Base-by-base conservation (phyloP, 2,888 invertebrate genomes). In the Lycophotia porphyrea region DNA sequence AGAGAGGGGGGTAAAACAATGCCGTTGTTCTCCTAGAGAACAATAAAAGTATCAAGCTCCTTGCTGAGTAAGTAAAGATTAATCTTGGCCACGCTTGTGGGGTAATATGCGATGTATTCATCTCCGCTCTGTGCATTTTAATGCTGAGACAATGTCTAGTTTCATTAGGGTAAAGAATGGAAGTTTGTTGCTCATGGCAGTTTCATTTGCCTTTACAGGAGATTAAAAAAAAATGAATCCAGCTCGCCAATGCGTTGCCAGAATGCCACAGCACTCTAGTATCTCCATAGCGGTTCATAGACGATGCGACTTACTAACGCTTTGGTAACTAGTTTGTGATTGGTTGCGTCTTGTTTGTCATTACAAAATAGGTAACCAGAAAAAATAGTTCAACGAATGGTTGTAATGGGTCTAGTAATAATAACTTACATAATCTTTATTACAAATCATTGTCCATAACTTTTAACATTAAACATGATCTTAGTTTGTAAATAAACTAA, bases 41-140 rank as follows among this genome's bases (percentile, higher is more conserved):
- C 80, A 87, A 86, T 81, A 86, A 86, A 84, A 86, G 78, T 86
- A 84, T 82, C 78, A 81, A 84, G 82, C 77, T 80, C 80, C 75
- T 85, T 85, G 79, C 68, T 76, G 72, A 73, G 74, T 69, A 82
- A 64, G 78, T 84, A 84, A 69, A 81, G 74, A 86, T 82, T 82
- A 84, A 84, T 87, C 75, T 84, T 69, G 47, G 74, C 84, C 61
- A 74, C 61, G 81, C 55, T 74, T 68, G 71, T 71, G 39, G 47
- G 60, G 44, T 83, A 74, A 76, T 81, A 55, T 52, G 69, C 76
- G 64, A 83, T 74, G 84, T 81, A 82, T 84, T 84, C 84, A 84
- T 84, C 68, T 68, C 68, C 47, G 76, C 76, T 76, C 47, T 81
- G 71, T 83, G 71, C 74, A 71, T 84, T 76, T 80, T 63, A 84